Percentiles rank a stretch among this genome's conserved stretches.
Conservation (phyloP, 2,888 invertebrate species). For the Ochropleura leucogaster region DNA sequence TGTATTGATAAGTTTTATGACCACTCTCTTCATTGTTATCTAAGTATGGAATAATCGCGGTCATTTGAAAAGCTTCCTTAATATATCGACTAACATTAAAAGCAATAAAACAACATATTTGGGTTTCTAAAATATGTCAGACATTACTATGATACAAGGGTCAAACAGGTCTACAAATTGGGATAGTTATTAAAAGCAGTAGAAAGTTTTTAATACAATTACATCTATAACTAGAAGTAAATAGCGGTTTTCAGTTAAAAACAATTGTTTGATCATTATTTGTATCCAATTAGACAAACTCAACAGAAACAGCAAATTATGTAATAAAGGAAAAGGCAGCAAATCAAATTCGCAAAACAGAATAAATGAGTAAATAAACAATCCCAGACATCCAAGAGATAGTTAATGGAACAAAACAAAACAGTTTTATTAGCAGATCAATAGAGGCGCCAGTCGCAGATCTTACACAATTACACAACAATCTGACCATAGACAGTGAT, state of each 20-base stretch:
- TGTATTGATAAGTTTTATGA: slow-evolving; percentile 61
- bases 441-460: slow-evolving; percentile 42
- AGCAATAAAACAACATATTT: slow-evolving; percentile 33
- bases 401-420: slow-evolving; percentile 34
- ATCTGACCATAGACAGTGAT: slow-evolving; percentile 46
- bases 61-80: slow-evolving; percentile 44
- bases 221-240: background rate
- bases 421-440: slow-evolving; percentile 50
- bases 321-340: background rate
- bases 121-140: slow-evolving; percentile 33
- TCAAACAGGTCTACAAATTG: slow-evolving; percentile 7
- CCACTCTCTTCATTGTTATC: slow-evolving; percentile 48
- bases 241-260: slow-evolving; percentile 3
- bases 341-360: slow-evolving; percentile 19
- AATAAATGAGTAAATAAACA: slow-evolving; percentile 22
- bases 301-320: background rate
- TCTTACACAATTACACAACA: slow-evolving; percentile 50
- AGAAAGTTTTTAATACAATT: background rate
- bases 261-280: background rate
- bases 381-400: slow-evolving; percentile 12
- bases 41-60: slow-evolving; percentile 24
- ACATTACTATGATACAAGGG: slow-evolving; percentile 15
- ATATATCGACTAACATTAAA: slow-evolving; percentile 32
- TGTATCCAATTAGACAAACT: background rate
- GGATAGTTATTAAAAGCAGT: background rate